phyloP scores from a whole-genome alignment of 1,140 invertebrate genomes.

The fruit fly (Drosophila melanogaster) region DNA sequence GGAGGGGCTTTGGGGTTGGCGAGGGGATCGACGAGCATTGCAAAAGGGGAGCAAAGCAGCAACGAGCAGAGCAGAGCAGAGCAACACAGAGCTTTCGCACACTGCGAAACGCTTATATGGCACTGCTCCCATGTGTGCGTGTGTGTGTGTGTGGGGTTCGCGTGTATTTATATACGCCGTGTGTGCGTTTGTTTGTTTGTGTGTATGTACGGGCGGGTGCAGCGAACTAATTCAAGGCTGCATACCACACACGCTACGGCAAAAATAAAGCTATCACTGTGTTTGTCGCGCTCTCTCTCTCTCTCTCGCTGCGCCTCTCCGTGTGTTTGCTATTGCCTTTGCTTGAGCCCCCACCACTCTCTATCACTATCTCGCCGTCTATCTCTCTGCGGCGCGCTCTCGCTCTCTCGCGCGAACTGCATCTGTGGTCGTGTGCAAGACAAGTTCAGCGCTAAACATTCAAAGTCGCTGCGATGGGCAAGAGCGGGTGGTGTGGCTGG shows the following conservation, averaged over 20 bases:
- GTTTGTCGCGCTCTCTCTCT: slow-evolving; percentile 39
- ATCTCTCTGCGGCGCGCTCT: slow-evolving; percentile 3
- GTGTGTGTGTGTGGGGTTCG: slow-evolving; percentile 11
- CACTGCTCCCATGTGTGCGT: slow-evolving; percentile 12
- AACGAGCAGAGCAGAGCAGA: slow-evolving; percentile 11
- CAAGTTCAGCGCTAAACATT: slow-evolving; percentile 83
- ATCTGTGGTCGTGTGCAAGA: slow-evolving; percentile 63
- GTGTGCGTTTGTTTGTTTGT: slow-evolving; percentile 41
- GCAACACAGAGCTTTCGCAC: slow-evolving; percentile 62
- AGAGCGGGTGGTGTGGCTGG: background rate
- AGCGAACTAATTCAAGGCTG: slow-evolving; percentile 85
- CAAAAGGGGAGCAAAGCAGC: slow-evolving; percentile 45
- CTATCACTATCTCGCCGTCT: slow-evolving; percentile 4
- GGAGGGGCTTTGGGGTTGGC: background rate
- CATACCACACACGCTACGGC: slow-evolving; percentile 78
- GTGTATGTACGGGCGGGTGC: slow-evolving; percentile 72
- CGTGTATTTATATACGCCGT: slow-evolving; percentile 29
- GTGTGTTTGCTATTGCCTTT: background rate
- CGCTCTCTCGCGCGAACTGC: slow-evolving; percentile 6
- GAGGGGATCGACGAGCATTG: slow-evolving; percentile 31
- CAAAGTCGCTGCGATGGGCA: slow-evolving; percentile 64
- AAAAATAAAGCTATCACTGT: slow-evolving; percentile 79
- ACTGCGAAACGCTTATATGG: slow-evolving; percentile 53
- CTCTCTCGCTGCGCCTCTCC: background rate
- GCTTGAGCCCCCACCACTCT: slow-evolving; percentile 15